Evolutionary conservation across 2,113 vertebrate genomes (phyloP).

Genomic region (Sphyrna mokarran): DNA sequence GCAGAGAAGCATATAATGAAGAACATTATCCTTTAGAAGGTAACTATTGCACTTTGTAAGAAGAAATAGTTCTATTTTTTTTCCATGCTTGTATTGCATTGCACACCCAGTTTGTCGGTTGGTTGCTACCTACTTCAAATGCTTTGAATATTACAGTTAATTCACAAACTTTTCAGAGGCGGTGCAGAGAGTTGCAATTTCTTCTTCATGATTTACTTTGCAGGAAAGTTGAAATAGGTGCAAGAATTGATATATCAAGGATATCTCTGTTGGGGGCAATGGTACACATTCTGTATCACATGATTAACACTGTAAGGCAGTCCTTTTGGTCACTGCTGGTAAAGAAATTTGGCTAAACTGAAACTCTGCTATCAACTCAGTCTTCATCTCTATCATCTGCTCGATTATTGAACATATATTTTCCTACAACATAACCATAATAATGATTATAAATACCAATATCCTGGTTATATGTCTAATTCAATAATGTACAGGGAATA

Average conservation of each 20-base stretch:
- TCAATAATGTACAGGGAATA: background rate
- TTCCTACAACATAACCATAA: background rate
- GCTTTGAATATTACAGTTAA: background rate
- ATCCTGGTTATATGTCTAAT: background rate
- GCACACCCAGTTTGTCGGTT: no score
- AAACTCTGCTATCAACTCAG: background rate
- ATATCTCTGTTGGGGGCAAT: background rate
- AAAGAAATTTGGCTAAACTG: no score
- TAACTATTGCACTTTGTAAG: constrained; percentile 47
- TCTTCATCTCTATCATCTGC: background rate
- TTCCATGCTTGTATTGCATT: background rate
- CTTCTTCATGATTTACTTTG: background rate
- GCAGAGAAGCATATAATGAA: constrained; percentile 69
- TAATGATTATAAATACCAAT: background rate
- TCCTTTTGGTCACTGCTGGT: background rate
- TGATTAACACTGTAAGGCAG: background rate
- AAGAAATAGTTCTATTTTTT: background rate
- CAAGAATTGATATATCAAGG: background rate
- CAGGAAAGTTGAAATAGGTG: background rate
- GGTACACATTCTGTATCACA: background rate
- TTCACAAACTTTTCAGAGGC: background rate
- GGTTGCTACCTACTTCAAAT: background rate
- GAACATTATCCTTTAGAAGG: constrained; percentile 91
- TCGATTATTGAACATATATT: background rate
- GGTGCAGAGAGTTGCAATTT: background rate